Percentiles rank a stretch among this genome's conserved stretches.
Evolutionary conservation across 2,113 vertebrate genomes (phyloP).

Genomic region (Abramis brama): DNA sequence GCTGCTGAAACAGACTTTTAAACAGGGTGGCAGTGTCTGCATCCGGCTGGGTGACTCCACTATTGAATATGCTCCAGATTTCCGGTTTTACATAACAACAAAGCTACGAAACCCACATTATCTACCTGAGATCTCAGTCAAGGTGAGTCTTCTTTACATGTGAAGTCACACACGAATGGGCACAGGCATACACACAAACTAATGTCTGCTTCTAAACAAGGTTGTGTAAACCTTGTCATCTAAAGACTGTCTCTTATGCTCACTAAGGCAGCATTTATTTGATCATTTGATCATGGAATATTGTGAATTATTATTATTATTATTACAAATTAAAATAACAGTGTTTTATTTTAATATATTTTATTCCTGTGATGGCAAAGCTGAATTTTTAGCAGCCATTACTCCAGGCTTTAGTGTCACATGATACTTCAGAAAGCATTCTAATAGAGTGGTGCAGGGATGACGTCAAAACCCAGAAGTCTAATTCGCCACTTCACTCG

Average conservation of each 20-base stretch:
- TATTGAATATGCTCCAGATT: constrained; percentile 84
- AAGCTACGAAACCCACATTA: constrained; percentile 90
- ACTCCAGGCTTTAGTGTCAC: not conserved
- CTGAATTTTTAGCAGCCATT: not conserved
- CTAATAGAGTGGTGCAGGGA: too few species aligned
- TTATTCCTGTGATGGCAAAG: not conserved
- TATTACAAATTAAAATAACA: not conserved
- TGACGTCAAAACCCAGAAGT: too few species aligned
- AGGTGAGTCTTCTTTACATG: constrained; percentile 68
- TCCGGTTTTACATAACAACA: constrained; percentile 89
- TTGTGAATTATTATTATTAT: not conserved
- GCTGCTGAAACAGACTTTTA: constrained; percentile 88
- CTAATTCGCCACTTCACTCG: too few species aligned
- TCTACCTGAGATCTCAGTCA: constrained; percentile 86
- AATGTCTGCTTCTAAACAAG: not conserved
- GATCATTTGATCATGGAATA: not conserved
- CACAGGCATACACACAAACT: not conserved
- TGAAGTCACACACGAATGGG: not conserved
- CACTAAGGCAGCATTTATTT: not conserved
- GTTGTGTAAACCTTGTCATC: not conserved
- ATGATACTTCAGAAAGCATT: not conserved
- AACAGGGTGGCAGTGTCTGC: constrained; percentile 82
- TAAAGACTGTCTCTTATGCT: not conserved
- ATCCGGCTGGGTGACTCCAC: constrained; percentile 86
- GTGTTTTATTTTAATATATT: not conserved